Evolutionary conservation across 2,113 vertebrate species (phyloP).

Genomic region (Triplophysa rosa): DNA sequence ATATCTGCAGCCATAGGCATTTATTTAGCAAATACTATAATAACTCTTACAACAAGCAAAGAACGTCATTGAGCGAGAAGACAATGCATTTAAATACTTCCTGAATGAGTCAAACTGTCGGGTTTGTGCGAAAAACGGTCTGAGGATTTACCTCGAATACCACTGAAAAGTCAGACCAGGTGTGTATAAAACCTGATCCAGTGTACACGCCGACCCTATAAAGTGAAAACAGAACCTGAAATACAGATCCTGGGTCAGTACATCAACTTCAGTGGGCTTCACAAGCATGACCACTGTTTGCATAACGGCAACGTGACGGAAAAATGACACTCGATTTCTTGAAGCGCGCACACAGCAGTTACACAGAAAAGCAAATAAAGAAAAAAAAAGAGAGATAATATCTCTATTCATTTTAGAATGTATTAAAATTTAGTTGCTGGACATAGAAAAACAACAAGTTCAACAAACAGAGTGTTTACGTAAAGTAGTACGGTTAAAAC

Average conservation of each 20-base stretch:
- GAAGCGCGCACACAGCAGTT: slow-evolving; percentile 55
- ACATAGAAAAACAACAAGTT: slow-evolving; percentile 29
- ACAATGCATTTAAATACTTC: slow-evolving; percentile 47
- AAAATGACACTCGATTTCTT: slow-evolving; percentile 40
- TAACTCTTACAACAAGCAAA: slow-evolving; percentile 29
- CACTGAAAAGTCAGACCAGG: slow-evolving; percentile 18
- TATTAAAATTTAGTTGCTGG: background rate
- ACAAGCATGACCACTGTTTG: slow-evolving; percentile 32
- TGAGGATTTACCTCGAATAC: slow-evolving; percentile 6
- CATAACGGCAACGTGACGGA: slow-evolving; percentile 42
- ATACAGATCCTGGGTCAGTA: background rate
- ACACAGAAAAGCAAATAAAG: slow-evolving; percentile 44
- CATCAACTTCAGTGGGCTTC: background rate
- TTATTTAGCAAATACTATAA: slow-evolving; percentile 45
- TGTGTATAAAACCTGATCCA: background rate
- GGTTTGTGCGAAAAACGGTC: slow-evolving; percentile 26
- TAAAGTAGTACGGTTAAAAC: slow-evolving; percentile 9
- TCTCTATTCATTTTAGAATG: background rate
- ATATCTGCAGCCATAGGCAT: slow-evolving; percentile 49
- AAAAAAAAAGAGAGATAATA: background rate
- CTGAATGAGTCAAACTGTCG: slow-evolving; percentile 34
- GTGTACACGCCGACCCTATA: background rate
- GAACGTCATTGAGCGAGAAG: slow-evolving; percentile 13
- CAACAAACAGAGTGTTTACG: slow-evolving; percentile 3
- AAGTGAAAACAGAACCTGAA: background rate